Evolutionary conservation across 2,113 vertebrate species (phyloP).

Genomic region (Proterorhinus semilunaris): DNA sequence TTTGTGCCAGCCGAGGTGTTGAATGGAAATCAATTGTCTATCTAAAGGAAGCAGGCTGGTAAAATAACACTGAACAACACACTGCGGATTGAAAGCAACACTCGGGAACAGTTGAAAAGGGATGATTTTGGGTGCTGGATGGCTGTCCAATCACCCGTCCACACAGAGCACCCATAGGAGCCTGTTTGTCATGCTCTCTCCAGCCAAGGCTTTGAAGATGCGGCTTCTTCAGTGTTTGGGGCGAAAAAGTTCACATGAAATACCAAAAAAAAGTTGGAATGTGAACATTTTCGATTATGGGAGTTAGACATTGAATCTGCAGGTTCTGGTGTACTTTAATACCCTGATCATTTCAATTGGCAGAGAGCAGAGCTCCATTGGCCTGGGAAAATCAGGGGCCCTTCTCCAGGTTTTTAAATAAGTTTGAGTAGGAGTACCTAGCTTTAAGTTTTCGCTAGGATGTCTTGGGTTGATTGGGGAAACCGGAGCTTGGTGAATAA

Average conservation of each 20-base stretch:
- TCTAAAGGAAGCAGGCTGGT: conserved; percentile 48
- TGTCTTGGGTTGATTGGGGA: too few relatives aligned
- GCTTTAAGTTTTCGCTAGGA: too few relatives aligned
- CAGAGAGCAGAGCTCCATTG: too few relatives aligned
- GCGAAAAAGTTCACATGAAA: background rate
- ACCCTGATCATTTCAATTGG: too few relatives aligned
- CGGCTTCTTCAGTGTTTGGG: background rate
- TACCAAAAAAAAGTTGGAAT: background rate
- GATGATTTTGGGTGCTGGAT: conserved; percentile 11
- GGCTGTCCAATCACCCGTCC: conserved; percentile 18
- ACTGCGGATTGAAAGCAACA: conserved; percentile 9
- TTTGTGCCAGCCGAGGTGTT: conserved; percentile 44
- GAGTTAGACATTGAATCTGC: too few relatives aligned
- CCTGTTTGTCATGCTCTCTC: conserved; percentile 16
- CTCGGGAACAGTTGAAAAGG: background rate
- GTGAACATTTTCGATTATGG: too few relatives aligned
- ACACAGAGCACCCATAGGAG: conserved; percentile 19
- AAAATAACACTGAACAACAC: conserved; percentile 41
- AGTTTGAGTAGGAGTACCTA: too few relatives aligned
- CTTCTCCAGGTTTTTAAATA: too few relatives aligned
- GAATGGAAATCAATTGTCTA: conserved; percentile 63
- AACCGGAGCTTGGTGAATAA: too few relatives aligned
- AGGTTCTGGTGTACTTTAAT: too few relatives aligned
- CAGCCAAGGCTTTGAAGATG: conserved; percentile 6
- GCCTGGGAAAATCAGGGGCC: too few relatives aligned